Evolutionary conservation across 2,888 invertebrate genomes (phyloP), one percentile per base, ranked within the genome.

Genomic region (Hypsopygia costalis): DNA sequence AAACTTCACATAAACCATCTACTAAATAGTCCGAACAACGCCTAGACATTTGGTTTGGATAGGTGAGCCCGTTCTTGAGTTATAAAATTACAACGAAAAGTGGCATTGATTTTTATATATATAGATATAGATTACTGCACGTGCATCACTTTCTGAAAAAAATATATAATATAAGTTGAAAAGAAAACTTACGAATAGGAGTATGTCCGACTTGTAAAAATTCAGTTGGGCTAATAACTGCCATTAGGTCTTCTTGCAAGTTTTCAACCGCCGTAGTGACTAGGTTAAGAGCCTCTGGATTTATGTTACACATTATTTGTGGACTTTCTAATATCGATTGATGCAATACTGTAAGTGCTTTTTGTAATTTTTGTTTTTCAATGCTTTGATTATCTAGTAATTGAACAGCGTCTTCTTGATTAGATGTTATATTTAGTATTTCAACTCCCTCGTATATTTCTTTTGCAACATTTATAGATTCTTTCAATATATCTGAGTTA

Each of bases 201-300:
- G 45, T 3, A n/a, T 43, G 44, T 5, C 47, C 47, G 7, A 25
- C n/a, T 4, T 25, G 25, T 25, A 7, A n/a, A 2, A n/a, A 6
- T 25, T 25, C 8, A 25, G 25, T 2, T 25, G 25, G 25, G 6
- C 25, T 25, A 28, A 54, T 34, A n/a, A 49, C 42, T 21, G 50
- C 51, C 12, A 40, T 49, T 31, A 79, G 54, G 50, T 72, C 71
- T 20, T 69, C 61, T 48, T 74, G 66, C 33, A 81, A 58, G 49
- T 68, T 57, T 2, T 57, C 59, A 1, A 75, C 65, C 0, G 61
- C 48, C 16, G 71, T 62, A 4, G 58, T 60, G 4, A 75, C 51
- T 43, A 43, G 61, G 44, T 68, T 51, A 10, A 75, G 34, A 11
- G 50, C 34, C 3, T 64, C 55, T 2, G 55, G 31, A 35, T 59